Evolutionary conservation across 2,113 vertebrate species (phyloP).

Genomic region (Sebastes fasciatus): DNA sequence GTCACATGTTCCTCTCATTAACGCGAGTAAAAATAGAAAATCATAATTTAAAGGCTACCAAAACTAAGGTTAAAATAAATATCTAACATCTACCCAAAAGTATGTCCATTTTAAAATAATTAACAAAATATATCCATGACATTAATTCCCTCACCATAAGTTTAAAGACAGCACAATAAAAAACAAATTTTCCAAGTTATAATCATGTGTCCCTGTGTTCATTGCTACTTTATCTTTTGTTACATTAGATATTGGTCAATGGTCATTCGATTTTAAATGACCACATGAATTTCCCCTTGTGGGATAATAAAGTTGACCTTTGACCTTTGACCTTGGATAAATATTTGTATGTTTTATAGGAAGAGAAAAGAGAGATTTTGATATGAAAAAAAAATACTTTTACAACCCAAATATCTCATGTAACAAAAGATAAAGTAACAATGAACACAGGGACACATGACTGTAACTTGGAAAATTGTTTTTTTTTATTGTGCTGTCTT

Average conservation of each 20-base stretch:
- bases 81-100: neutral
- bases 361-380: no score
- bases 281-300: neutral
- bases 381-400: neutral
- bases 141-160: neutral
- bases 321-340: no score
- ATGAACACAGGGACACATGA: neutral
- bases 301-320: no score
- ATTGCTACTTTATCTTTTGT: neutral
- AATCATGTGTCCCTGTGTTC: neutral
- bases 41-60: neutral
- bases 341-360: neutral
- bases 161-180: neutral
- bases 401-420: neutral
- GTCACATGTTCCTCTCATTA: constrained; percentile 44
- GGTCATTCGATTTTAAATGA: no score
- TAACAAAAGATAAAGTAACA: neutral
- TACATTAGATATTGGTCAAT: no score
- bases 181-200: neutral
- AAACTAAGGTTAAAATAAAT: neutral
- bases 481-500: neutral
- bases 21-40: constrained; percentile 46
- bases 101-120: neutral
- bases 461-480: no score
- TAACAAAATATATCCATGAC: neutral